Percentiles rank a stretch among this genome's conserved stretches.
Conservation (phyloP, 2,113 vertebrate species). For the Gavialis gangeticus region DNA sequence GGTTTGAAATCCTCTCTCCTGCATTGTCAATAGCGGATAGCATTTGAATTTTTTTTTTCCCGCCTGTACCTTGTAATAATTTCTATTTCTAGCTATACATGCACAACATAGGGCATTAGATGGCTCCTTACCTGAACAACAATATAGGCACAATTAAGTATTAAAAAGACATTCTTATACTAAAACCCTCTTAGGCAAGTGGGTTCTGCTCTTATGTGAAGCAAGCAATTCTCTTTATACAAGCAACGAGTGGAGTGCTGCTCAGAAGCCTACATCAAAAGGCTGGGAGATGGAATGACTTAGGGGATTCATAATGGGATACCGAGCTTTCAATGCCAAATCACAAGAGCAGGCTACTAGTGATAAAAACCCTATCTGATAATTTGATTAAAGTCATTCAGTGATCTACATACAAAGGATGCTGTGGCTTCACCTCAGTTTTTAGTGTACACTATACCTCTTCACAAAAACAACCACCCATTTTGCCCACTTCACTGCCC, state of each 20-base stretch:
- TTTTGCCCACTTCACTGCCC: neutral
- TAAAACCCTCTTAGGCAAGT: constrained; percentile 59
- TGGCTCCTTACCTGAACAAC: constrained; percentile 35
- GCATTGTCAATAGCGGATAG: neutral
- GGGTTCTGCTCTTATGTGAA: constrained; percentile 36
- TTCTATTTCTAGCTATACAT: constrained; percentile 34
- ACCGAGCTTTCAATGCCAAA: neutral
- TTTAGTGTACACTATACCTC: rapidly evolving
- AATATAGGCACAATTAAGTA: constrained; percentile 39
- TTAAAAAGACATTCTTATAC: neutral
- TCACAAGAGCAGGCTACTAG: neutral
- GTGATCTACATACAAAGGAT: neutral
- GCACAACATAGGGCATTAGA: constrained; percentile 33
- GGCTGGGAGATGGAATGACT: neutral
- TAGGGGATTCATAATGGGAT: neutral
- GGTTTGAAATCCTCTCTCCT: neutral
- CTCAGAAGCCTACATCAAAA: neutral
- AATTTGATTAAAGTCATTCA: neutral
- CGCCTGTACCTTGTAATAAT: constrained; percentile 10
- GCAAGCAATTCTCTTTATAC: neutral
- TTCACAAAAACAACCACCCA: neutral
- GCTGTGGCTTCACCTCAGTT: neutral
- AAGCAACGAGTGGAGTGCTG: constrained; percentile 14
- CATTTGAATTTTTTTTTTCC: neutral
- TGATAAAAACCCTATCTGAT: neutral